Base-by-base conservation (phyloP, 37 sponge, comb jelly and placozoan species). In the Corticium candelabrum region DNA sequence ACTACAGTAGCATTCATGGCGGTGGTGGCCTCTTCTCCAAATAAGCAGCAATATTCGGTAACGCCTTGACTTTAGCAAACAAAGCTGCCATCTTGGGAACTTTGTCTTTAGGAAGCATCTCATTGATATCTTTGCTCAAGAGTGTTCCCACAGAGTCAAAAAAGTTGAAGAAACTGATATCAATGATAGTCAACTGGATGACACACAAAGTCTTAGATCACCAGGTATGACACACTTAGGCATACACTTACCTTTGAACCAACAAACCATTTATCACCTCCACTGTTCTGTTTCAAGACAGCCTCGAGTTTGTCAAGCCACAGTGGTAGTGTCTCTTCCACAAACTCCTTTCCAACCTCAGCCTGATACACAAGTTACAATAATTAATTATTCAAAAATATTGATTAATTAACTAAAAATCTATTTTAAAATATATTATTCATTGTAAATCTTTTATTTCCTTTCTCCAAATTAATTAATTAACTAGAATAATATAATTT, bases 41-140 rank as follows among this genome's bases (percentile, higher is more conserved):
- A 81, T 81, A 85, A 21, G 38, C 38, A 1, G 74, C 34, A 7
- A 85, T 85, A 69, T 67, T 62, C 0, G 86, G 86, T 21, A 81
- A 67, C 32, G 43, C 37, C 67, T 85, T 68, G 15, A 85, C 81
- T 7, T 68, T 75, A 34, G 29, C 39, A 35, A 79, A 79, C 34
- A 85, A 76, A n/a, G 77, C 69, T 39, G 70, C 37, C 37, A 85
- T 41, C 3, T 0, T 2, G 15, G 82, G 77, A 36, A 84, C 74
- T 2, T n/a, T 0, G 32, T 82, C 74, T 27, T 21, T 50, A 11
- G 62, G 21, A 11, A 21, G 11, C 62, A 21, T 21, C 62, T 50
- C 62, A 11, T 27, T 50, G n/a, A n/a, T n/a, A n/a, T n/a, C n/a
- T n/a, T n/a, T n/a, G n/a, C n/a, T n/a, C 21, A 11, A 11, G 21